Percentiles rank a stretch among this genome's conserved stretches.
These are phyloP conservation scores for Ganaspis brasiliensis DNA, from an alignment of 2,888 invertebrate genomes.

Conservation along the genomic window DNA sequence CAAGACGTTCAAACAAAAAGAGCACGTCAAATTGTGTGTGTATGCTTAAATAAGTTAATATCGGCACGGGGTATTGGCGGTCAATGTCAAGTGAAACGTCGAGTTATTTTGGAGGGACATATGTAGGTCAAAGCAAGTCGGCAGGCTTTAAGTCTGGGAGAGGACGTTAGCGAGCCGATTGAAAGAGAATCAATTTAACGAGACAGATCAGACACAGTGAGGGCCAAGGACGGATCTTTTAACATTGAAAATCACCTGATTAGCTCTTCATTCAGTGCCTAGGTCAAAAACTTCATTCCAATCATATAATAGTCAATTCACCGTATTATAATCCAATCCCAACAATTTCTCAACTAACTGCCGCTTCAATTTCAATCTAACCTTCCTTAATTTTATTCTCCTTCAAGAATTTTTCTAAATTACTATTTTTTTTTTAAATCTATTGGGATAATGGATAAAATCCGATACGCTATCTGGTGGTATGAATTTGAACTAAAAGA, in stretches of 20 bases:
- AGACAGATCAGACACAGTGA: constrained; percentile 69
- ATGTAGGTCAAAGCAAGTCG: constrained; percentile 64
- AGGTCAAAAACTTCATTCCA: constrained; percentile 58
- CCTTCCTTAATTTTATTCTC: not conserved
- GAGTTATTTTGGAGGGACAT: constrained; percentile 68
- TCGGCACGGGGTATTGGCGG: constrained; percentile 43
- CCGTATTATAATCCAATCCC: not conserved
- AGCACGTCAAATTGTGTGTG: constrained; percentile 27
- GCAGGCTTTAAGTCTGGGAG: constrained; percentile 43
- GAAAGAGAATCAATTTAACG: constrained; percentile 77
- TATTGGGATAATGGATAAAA: no score
- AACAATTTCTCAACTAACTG: not conserved
- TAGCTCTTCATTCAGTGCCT: constrained; percentile 57
- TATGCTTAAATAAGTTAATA: constrained; percentile 43
- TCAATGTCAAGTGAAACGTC: constrained; percentile 55
- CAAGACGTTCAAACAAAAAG: constrained; percentile 19
- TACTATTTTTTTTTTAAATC: no score
- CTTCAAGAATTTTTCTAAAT: no score
- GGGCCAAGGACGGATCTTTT: constrained; percentile 77
- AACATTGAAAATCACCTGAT: constrained; percentile 72
- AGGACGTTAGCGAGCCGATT: constrained; percentile 65
- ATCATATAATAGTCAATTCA: constrained; percentile 28
- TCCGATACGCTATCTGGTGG: no score
- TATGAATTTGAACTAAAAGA: no score
- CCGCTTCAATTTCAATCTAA: not conserved